Evolutionary conservation across 92 coral and sea anemone species (phyloP).

Genomic region (Siderastrea siderea): DNA sequence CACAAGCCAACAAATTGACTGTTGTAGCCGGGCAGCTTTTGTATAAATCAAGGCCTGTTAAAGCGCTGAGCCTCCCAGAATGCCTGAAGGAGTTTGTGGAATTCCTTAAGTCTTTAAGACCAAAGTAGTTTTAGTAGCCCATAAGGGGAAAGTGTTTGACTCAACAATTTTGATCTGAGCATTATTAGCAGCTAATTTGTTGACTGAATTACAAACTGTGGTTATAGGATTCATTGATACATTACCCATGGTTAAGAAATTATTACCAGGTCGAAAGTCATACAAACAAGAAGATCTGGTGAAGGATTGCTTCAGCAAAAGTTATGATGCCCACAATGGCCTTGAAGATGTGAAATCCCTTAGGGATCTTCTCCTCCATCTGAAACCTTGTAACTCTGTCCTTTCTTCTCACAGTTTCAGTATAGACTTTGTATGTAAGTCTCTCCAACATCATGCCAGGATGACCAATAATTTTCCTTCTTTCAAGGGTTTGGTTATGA

Average conservation of each 20-base stretch:
- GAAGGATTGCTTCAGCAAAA: slow-evolving; percentile 14
- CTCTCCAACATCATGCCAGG: slow-evolving; percentile 33
- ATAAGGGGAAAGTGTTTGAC: slow-evolving; percentile 56
- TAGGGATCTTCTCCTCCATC: slow-evolving; percentile 29
- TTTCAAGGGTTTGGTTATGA: slow-evolving; percentile 10
- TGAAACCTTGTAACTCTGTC: background rate
- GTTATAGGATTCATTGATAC: slow-evolving; percentile 46
- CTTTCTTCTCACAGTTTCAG: slow-evolving; percentile 17
- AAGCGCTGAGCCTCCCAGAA: slow-evolving; percentile 2
- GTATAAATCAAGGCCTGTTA: slow-evolving; percentile 37
- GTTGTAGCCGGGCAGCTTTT: slow-evolving; percentile 49
- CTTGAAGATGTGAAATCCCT: slow-evolving; percentile 53
- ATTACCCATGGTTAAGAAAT: slow-evolving; percentile 20
- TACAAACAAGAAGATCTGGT: slow-evolving; percentile 59
- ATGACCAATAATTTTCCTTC: slow-evolving; percentile 32
- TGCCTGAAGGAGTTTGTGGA: slow-evolving; percentile 26
- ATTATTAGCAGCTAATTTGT: slow-evolving; percentile 3
- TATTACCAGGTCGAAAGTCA: slow-evolving; percentile 32
- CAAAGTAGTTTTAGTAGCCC: slow-evolving; percentile 44
- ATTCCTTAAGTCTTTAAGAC: slow-evolving; percentile 16
- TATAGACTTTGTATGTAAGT: slow-evolving; percentile 15
- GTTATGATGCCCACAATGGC: slow-evolving; percentile 55
- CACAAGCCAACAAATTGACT: slow-evolving; percentile 46
- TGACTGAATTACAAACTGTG: slow-evolving; percentile 17
- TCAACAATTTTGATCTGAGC: slow-evolving; percentile 40